These are phyloP conservation scores for Drosophila sproati DNA, from an alignment of 1,140 invertebrate species.

Conservation along the genomic window DNA sequence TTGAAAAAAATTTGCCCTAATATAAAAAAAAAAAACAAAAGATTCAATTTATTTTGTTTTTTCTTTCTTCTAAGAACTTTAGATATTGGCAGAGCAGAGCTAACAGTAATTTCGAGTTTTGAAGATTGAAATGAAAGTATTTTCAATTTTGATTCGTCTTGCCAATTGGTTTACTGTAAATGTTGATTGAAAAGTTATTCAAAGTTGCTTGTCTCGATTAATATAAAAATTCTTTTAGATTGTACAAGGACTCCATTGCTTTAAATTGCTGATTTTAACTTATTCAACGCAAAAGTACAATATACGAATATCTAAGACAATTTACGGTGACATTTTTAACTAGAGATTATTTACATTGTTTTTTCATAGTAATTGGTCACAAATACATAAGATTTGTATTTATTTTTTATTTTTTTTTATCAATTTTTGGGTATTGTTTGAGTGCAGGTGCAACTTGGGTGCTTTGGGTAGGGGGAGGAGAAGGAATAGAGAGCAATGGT, in stretches of 20 bases:
- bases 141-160: slow-evolving; percentile 3
- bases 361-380: slow-evolving; percentile 22
- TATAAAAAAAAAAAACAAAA: slow-evolving; percentile 24
- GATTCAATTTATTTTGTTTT: slow-evolving; percentile 9
- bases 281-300: slow-evolving; percentile 50
- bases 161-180: slow-evolving; percentile 31
- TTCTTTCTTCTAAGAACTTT: not conserved
- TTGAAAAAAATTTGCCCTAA: slow-evolving; percentile 12
- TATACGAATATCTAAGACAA: slow-evolving; percentile 36
- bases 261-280: slow-evolving; percentile 65
- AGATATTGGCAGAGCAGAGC: slow-evolving; percentile 36
- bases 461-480: slow-evolving; percentile 1
- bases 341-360: slow-evolving; percentile 50
- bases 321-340: slow-evolving; percentile 29
- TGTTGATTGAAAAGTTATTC: not conserved
- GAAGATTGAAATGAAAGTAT: slow-evolving; percentile 8
- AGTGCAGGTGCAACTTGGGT: slow-evolving; percentile 41
- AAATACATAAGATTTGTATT: slow-evolving; percentile 11
- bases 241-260: slow-evolving; percentile 8
- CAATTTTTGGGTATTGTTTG: slow-evolving; percentile 13
- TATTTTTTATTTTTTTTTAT: slow-evolving; percentile 5
- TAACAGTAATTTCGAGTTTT: not conserved
- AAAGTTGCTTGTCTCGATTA: slow-evolving; percentile 8
- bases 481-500: not conserved
- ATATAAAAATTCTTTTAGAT: not conserved